Percentiles rank a stretch among this genome's conserved stretches.
Evolutionary conservation across 2,113 vertebrate species (phyloP).

Genomic region (Osmerus eperlanus): DNA sequence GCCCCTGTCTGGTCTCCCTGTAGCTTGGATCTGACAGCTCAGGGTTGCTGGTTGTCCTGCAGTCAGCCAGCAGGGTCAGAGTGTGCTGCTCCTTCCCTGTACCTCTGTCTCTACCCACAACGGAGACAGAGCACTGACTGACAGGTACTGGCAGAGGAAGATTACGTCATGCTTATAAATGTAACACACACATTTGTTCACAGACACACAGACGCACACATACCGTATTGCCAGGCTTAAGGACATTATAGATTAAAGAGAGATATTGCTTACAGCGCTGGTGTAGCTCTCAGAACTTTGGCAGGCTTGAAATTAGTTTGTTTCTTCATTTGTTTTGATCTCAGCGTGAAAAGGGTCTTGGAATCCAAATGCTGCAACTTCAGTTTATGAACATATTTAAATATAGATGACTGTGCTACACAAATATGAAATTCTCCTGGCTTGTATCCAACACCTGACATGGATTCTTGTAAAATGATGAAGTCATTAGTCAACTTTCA

Average conservation of each 20-base stretch:
- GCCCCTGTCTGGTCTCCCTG: constrained; percentile 34
- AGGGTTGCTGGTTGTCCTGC: constrained; percentile 18
- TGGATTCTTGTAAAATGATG: background rate
- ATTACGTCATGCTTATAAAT: constrained; percentile 69
- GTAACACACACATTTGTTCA: constrained; percentile 21
- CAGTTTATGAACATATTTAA: no score
- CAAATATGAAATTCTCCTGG: background rate
- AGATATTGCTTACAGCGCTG: no score
- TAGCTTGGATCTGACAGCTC: constrained; percentile 61
- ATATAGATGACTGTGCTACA: background rate
- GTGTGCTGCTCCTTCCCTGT: constrained; percentile 30
- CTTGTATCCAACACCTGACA: background rate
- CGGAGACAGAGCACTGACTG: constrained; percentile 64
- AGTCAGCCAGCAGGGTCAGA: constrained; percentile 49
- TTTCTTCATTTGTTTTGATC: no score
- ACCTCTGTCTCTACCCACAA: constrained; percentile 31
- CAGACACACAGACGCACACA: constrained; percentile 4
- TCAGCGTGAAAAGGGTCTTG: background rate
- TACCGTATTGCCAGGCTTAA: background rate
- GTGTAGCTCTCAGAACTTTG: no score
- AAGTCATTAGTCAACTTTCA: constrained; percentile 1
- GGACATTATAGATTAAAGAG: no score
- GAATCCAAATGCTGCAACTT: no score
- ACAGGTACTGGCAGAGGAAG: constrained; percentile 61
- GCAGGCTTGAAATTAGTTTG: no score